Evolutionary conservation across 2,113 vertebrate species (phyloP).

Genomic region (western clawed frog (Xenopus tropicalis)): UCB_Xtro_10.0 CM004448.2:67846501-67847000

Average conservation of each 20-base stretch:
- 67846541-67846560: no score
- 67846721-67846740: slow-evolving; percentile 32
- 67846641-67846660: background rate
- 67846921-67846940: slow-evolving; percentile 52
- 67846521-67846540: no score
- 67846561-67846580: no score
- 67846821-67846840: slow-evolving; percentile 44
- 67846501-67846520: no score
- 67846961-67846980: slow-evolving; percentile 52
- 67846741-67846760: slow-evolving; percentile 45
- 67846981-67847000: slow-evolving; percentile 56
- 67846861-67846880: slow-evolving; percentile 45
- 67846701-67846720: fast-evolving
- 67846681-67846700: slow-evolving; percentile 38
- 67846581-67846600: no score
- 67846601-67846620: no score
- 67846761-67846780: slow-evolving; percentile 32
- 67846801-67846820: slow-evolving; percentile 21
- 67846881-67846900: slow-evolving; percentile 42
- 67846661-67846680: slow-evolving; percentile 36
- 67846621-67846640: no score
- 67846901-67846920: slow-evolving; percentile 39
- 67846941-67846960: slow-evolving; percentile 52
- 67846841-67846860: slow-evolving; percentile 45
- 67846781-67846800: slow-evolving; percentile 19